These are phyloP conservation scores for Huso huso DNA, from an alignment of 2,797 vertebrate genomes.

Conservation along the genomic window DNA sequence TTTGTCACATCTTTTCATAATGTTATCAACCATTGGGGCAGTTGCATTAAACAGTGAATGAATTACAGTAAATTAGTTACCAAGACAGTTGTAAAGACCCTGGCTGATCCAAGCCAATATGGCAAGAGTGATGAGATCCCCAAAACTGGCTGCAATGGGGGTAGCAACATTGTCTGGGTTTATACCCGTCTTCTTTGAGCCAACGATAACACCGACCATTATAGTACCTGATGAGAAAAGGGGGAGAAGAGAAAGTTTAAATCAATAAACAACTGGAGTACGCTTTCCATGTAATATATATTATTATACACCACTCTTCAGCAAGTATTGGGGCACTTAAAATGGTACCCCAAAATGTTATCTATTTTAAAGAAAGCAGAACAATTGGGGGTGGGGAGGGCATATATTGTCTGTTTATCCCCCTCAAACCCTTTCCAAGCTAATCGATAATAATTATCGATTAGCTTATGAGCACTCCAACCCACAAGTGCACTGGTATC, in stretches of 20 bases:
- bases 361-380: too few species aligned
- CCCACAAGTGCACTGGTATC: too few species aligned
- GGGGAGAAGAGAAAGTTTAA: not conserved
- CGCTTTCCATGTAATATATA: not conserved
- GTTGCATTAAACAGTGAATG: not conserved
- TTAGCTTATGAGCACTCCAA: too few species aligned
- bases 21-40: not conserved
- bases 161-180: slow-evolving; percentile 93
- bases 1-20: not conserved
- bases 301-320: not conserved
- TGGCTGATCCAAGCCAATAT: slow-evolving; percentile 82
- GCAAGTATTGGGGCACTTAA: not conserved
- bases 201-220: slow-evolving; percentile 87
- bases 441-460: too few species aligned
- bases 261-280: too few species aligned
- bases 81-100: slow-evolving; percentile 73
- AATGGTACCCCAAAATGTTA: too few species aligned
- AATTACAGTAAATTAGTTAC: slow-evolving; percentile 47
- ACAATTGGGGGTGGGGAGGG: too few species aligned
- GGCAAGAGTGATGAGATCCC: slow-evolving; percentile 86
- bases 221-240: slow-evolving; percentile 62
- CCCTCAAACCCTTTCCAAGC: too few species aligned
- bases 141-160: slow-evolving; percentile 88
- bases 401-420: too few species aligned
- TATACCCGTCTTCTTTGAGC: slow-evolving; percentile 81